phyloP scores from a whole-genome alignment of 2,888 invertebrate species.

The Tipula lateralis region DNA sequence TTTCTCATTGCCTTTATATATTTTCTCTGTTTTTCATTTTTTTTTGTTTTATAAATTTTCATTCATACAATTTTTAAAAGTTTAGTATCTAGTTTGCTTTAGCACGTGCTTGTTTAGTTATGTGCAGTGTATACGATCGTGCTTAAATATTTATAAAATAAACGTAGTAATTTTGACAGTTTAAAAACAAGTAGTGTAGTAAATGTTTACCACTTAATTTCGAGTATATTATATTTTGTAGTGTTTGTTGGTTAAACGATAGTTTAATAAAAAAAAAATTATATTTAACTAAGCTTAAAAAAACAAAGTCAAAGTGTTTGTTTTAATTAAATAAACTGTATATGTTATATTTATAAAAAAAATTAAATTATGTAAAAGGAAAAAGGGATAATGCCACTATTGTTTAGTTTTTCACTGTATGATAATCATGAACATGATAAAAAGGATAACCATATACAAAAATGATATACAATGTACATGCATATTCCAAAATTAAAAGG shows the following conservation, averaged over 20 bases:
- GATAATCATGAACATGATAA: neutral
- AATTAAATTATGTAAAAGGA: neutral
- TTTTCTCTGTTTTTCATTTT: neutral
- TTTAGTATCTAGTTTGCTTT: neutral
- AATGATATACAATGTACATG: neutral
- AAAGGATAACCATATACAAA: neutral
- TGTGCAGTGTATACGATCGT: neutral
- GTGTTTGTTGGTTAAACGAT: neutral
- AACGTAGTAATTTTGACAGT: neutral
- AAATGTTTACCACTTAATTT: no score
- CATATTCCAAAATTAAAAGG: neutral
- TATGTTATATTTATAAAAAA: neutral
- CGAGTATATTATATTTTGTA: neutral
- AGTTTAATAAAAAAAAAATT: neutral
- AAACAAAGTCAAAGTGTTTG: neutral
- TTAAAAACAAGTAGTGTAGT: neutral
- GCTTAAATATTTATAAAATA: neutral
- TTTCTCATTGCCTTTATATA: neutral
- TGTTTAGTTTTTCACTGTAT: neutral
- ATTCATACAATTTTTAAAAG: neutral
- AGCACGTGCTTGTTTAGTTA: neutral
- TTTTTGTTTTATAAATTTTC: slow-evolving; percentile 7
- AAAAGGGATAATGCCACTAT: neutral
- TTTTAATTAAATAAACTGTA: neutral
- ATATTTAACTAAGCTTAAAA: neutral